phyloP scores from a whole-genome alignment of 1,140 invertebrate species.

The Polypedilum pembai region DNA sequence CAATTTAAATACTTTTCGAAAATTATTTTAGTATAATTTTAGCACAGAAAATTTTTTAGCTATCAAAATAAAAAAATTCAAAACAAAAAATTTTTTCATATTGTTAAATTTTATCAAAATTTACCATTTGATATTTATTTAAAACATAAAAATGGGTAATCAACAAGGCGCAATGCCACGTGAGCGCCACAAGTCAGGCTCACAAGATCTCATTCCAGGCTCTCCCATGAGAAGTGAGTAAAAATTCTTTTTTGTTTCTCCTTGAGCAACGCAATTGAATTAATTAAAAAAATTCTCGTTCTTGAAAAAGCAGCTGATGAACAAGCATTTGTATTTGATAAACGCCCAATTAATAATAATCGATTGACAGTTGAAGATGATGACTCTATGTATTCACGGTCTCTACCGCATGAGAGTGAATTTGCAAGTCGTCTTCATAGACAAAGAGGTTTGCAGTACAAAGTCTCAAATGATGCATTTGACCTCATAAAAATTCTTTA shows the following conservation, averaged over 20 bases:
- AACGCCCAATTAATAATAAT: slow-evolving; percentile 60
- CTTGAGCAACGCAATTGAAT: slow-evolving; percentile 35
- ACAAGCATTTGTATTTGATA: slow-evolving; percentile 79
- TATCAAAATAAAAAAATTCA: too few relatives aligned
- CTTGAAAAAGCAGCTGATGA: slow-evolving; percentile 47
- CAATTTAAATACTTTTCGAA: too few relatives aligned
- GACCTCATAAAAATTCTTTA: slow-evolving; percentile 33
- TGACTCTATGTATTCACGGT: slow-evolving; percentile 68
- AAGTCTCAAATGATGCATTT: slow-evolving; percentile 46
- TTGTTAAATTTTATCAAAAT: too few relatives aligned
- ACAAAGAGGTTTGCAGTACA: slow-evolving; percentile 59
- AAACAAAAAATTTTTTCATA: too few relatives aligned
- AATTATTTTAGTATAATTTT: too few relatives aligned
- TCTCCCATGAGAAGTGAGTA: slow-evolving; percentile 31
- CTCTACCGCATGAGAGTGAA: slow-evolving; percentile 43
- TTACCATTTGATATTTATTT: too few relatives aligned
- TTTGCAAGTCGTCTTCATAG: slow-evolving; percentile 45
- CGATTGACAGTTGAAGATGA: slow-evolving; percentile 58
- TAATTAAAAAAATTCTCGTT: too few relatives aligned
- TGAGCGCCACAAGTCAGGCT: slow-evolving; percentile 42
- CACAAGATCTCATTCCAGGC: slow-evolving; percentile 39
- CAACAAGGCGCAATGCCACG: slow-evolving; percentile 32
- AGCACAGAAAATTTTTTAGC: too few relatives aligned
- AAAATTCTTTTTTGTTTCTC: slow-evolving; percentile 31
- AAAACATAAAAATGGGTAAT: not conserved